Evolutionary conservation across 2,888 invertebrate genomes (phyloP).

Genomic region (Keiferia lycopersicella): DNA sequence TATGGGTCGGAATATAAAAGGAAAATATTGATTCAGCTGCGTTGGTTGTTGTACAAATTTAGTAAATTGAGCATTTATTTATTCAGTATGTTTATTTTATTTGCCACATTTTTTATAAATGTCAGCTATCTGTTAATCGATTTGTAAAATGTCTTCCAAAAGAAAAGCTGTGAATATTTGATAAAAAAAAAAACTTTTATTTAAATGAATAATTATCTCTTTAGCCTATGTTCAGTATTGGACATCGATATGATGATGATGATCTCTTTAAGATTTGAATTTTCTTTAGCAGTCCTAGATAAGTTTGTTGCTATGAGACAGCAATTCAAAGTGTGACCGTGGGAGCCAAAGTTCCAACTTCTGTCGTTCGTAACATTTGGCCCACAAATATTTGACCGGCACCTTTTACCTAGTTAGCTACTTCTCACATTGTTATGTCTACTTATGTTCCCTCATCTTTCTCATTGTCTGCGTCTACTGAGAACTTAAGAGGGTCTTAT

Average conservation of each 20-base stretch:
- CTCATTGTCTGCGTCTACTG: neutral
- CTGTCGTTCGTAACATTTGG: constrained; percentile 45
- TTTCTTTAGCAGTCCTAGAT: no score
- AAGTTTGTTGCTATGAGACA: neutral
- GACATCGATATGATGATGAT: no score
- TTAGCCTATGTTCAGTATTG: no score
- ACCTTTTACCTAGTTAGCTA: constrained; percentile 35
- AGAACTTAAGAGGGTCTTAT: neutral
- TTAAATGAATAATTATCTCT: no score
- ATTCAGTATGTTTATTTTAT: constrained; percentile 40
- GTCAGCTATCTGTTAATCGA: neutral
- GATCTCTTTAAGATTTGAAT: no score
- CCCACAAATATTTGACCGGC: constrained; percentile 56
- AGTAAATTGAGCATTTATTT: constrained; percentile 40
- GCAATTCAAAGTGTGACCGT: constrained; percentile 32
- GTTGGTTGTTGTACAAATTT: constrained; percentile 46
- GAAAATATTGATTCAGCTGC: constrained; percentile 49
- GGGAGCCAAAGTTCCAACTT: constrained; percentile 43
- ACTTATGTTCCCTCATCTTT: constrained; percentile 10
- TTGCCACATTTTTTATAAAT: constrained; percentile 20
- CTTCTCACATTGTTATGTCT: constrained; percentile 15
- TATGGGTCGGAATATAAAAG: constrained; percentile 41
- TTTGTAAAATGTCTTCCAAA: neutral
- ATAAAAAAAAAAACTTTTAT: neutral
- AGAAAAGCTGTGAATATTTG: neutral